Base-by-base conservation (phyloP, 2,797 vertebrate species). In the Anolis apletophallus region DNA sequence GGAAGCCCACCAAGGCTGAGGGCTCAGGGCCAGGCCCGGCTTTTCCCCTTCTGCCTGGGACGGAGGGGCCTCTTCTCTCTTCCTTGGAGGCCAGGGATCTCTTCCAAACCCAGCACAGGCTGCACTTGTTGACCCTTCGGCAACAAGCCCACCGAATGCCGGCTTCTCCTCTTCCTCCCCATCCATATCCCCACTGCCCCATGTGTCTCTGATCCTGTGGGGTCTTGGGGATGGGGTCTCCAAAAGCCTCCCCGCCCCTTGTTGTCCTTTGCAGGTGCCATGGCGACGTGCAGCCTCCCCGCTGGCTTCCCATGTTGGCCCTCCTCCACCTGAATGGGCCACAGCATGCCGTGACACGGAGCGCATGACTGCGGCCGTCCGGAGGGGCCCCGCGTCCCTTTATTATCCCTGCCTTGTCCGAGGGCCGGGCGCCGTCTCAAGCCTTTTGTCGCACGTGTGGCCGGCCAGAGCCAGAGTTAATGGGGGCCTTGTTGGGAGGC, bases 321-420 rank as follows among this genome's bases (percentile, higher is more conserved):
- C 93, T 93, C 95, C 95, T 96, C 95, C 91, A 92, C 97, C 97
- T 97, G 97, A 94, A 94, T 83, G 80, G 40, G 83, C 88, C 73
- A 98, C 99, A 98, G 97, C 98, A 99, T 99, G 98, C 98, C 95
- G 96, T 98, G 98, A 98, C 98, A 98, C 96, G 92, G 96, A 98
- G 98, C 98, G 98, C 98, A 98, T 98, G 98, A 99, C 98, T 99
- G 97, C 97, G 98, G 99, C 98, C 97, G 98, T 99, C 98, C 98
- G 97, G 97, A 91, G 93, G 96, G 96, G 96, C 97, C 96, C 96
- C 98, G 97, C 97, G 98, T 97, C 96, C 98, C 94, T 98, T 99
- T 99, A n/a, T n/a, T n/a, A 98, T 99, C 98, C 97, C 96, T 97
- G 95, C 95, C 98, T 99, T 99, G 98, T 99, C 97, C 97, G 97